phyloP scores from a whole-genome alignment of 2,797 vertebrate genomes.

The Bufotes viridis region DNA sequence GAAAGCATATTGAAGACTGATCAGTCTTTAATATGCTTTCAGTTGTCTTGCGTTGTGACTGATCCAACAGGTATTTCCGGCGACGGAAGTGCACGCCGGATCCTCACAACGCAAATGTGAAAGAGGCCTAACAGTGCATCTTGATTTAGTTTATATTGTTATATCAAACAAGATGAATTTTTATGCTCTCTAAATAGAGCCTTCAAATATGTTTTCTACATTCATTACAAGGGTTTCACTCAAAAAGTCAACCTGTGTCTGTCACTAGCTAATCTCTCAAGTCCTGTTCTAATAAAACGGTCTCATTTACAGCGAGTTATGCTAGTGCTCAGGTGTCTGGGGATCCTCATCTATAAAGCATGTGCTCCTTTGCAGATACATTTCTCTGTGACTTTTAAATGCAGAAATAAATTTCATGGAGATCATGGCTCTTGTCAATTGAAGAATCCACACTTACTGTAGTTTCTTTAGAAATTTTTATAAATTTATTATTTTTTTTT shows the following conservation, averaged over 20 bases:
- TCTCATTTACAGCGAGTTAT: slow-evolving; percentile 39
- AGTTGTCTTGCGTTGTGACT: too few relatives aligned
- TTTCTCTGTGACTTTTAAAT: neutral
- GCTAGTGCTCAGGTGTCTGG: slow-evolving; percentile 6
- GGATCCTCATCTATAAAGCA: slow-evolving; percentile 46
- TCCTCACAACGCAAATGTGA: too few relatives aligned
- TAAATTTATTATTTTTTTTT: neutral
- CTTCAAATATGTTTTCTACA: neutral
- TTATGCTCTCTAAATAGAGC: neutral
- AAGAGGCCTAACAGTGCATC: neutral
- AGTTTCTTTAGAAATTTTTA: neutral
- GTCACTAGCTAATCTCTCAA: slow-evolving; percentile 20
- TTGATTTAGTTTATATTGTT: neutral
- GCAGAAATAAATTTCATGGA: neutral
- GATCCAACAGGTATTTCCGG: too few relatives aligned
- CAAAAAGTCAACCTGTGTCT: slow-evolving; percentile 10
- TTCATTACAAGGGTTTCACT: neutral
- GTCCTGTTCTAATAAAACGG: neutral
- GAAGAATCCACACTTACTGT: neutral
- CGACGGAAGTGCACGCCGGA: too few relatives aligned
- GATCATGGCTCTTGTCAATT: neutral
- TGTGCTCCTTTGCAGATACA: slow-evolving; percentile 4
- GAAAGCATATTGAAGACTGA: too few relatives aligned
- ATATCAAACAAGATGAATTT: neutral
- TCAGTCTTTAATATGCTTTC: too few relatives aligned